Conservation (phyloP, 2,113 vertebrate species). For the Channa argus region DNA sequence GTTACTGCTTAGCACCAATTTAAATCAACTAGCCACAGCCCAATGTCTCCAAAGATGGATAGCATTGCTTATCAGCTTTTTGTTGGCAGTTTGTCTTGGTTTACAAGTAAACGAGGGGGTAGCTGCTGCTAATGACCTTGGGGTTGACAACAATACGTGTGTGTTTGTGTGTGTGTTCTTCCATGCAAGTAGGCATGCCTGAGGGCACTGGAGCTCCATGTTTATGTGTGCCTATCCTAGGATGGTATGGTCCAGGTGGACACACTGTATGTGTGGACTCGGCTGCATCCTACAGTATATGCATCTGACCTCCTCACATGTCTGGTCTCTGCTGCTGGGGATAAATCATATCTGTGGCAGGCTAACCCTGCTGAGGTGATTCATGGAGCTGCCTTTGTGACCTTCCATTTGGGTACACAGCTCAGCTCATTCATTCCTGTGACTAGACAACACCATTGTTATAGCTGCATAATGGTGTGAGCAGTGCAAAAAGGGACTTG, state of each 20-base stretch:
- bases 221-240: background rate
- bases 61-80: conserved; percentile 66
- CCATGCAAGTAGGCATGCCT: background rate
- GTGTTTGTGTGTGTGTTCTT: background rate
- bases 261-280: conserved; percentile 21
- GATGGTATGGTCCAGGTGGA: conserved; percentile 13
- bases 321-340: conserved; percentile 56
- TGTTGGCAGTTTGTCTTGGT: conserved; percentile 80
- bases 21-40: conserved; percentile 55
- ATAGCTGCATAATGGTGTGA: background rate
- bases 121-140: conserved; percentile 76
- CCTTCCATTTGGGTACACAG: conserved; percentile 76
- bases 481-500: background rate
- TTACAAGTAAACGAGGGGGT: conserved; percentile 49
- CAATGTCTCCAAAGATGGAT: conserved; percentile 69
- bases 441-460: conserved; percentile 13
- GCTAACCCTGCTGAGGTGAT: conserved; percentile 73
- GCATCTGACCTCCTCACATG: conserved; percentile 62
- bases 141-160: background rate
- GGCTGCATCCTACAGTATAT: conserved; percentile 37
- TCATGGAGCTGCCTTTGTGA: conserved; percentile 77
- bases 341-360: conserved; percentile 78
- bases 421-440: conserved; percentile 57
- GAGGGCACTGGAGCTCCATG: background rate
- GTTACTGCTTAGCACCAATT: conserved; percentile 58